phyloP scores from a whole-genome alignment of 2,888 invertebrate genomes.

The Dione vanillae region DNA sequence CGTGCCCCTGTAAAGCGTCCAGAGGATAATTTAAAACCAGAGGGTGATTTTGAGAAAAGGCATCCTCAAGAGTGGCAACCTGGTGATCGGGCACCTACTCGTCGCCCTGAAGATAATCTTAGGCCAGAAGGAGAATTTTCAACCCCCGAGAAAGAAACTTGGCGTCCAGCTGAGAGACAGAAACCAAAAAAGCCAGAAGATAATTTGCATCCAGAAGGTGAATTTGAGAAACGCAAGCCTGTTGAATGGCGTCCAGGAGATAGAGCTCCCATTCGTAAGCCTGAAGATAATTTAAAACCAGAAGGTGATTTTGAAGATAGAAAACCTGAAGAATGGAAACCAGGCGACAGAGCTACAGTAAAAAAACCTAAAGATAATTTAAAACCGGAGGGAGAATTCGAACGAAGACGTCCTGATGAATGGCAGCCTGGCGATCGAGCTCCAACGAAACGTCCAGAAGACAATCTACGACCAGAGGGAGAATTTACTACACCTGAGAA shows the following conservation, averaged over 20 bases:
- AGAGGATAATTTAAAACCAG: slow-evolving; percentile 68
- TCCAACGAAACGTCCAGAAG: slow-evolving; percentile 58
- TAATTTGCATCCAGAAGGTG: slow-evolving; percentile 84
- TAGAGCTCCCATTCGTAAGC: slow-evolving; percentile 64
- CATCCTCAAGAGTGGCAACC: slow-evolving; percentile 66
- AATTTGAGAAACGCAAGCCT: slow-evolving; percentile 75
- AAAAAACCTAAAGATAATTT: slow-evolving; percentile 81
- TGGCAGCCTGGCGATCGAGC: slow-evolving; percentile 70
- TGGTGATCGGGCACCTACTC: slow-evolving; percentile 65
- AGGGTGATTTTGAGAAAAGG: slow-evolving; percentile 61
- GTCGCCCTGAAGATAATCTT: slow-evolving; percentile 80
- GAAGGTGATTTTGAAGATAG: slow-evolving; percentile 81
- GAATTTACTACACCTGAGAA: slow-evolving; percentile 66
- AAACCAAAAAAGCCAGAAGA: slow-evolving; percentile 78
- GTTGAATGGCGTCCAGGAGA: slow-evolving; percentile 81
- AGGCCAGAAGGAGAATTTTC: slow-evolving; percentile 81
- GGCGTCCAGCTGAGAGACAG: slow-evolving; percentile 67
- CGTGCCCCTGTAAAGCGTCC: slow-evolving; percentile 81
- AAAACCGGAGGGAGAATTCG: slow-evolving; percentile 81
- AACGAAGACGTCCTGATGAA: slow-evolving; percentile 64
- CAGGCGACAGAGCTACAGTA: slow-evolving; percentile 75
- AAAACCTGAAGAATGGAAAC: slow-evolving; percentile 69
- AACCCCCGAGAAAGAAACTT: slow-evolving; percentile 68
- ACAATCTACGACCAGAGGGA: slow-evolving; percentile 74
- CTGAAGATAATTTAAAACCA: slow-evolving; percentile 83